Evolutionary conservation across 2,113 vertebrate genomes (phyloP), one percentile per base, ranked within the genome.

Genomic region (Pangasianodon gigas): DNA sequence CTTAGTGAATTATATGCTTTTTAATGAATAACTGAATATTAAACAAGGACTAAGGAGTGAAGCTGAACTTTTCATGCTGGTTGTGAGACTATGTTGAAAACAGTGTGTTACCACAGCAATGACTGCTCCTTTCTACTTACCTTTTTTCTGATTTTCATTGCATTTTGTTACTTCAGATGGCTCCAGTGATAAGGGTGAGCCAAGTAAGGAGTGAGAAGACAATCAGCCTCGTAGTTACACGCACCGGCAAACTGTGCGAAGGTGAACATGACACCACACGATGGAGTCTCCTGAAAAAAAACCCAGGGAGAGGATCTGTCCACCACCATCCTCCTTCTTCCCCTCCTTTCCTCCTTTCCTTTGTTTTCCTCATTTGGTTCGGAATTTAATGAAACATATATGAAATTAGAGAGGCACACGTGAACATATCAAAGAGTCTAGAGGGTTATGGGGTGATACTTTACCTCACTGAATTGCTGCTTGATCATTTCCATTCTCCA

Each of bases 171-270:
- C 84, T 90, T 62, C 90, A 95, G 95, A 87, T 58, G 87, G 90
- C 62, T 58, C 94, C 94, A 90, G 92, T 93, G 93, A 96, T 16
- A 94, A 87, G 94, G 95, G 93, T 94, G 93, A 95, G 89, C 94
- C 91, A 89, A 93, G 90, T 93, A 93, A 93, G 93, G 94, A 93
- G 87, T 89, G 85, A 91, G 89, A 91, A 87, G 94, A 96, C 96
- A 95, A 94, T 96, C 95, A 92, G 92, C 94, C 92, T 95, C 95
- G 94, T 94, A 94, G 51, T 93, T 94, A 94, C 92, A 95, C 88
- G 81, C 88, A 94, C 95, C 96, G 95, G 94, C 93, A 95, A 96
- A 95, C 96, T 96, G 95, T 96, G 95, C 94, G 94, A 95, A 93
- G 94, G 94, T 94, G 80, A 88, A 88, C 65, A 80, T 87, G 89